Evolutionary conservation across 1,140 invertebrate genomes (phyloP), one percentile per base, ranked within the genome.

Genomic region (Camponotus vicinus): DNA sequence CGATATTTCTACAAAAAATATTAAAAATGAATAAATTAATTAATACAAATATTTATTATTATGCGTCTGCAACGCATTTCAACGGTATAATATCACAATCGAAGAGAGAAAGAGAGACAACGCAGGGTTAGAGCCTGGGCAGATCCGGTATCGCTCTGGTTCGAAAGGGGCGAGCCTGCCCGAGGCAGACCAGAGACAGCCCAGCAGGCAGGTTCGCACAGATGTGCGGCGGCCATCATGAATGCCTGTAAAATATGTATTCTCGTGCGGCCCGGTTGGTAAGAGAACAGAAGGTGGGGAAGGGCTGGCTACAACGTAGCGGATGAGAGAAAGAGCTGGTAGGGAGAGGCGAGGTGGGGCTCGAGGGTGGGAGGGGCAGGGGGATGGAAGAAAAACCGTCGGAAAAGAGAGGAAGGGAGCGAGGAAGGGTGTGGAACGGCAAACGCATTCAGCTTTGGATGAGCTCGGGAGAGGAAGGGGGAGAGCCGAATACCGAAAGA

Each of bases 181-280:
- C 82, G 87, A 90, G 89, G 80, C 89, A 85, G 80, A 85, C 88
- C 70, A 86, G 69, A 83, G 84, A 63, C 87, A 86, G 80, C 85
- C 61, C 77, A 86, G 89, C 92, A 93, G 94, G 94, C 94, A 94
- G 94, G 95, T 95, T 94, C 93, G 93, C 92, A 94, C 94, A 95
- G 94, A 95, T 95, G 94, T 93, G 93, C 93, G 95, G 93, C 95
- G 94, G 94, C 95, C 95, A 95, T 95, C 95, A 95, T 95, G 95
- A 95, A 95, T 95, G 94, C 93, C 94, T 93, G 95, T 95, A 94
- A 95, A 95, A 95, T 95, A 95, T 95, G 95, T 95, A 95, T 95
- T 95, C 92, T 92, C 91, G 90, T 89, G 92, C 83, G 88, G 91
- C 86, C 87, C 87, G 88, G 89, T 86, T 85, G 88, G 90, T 85